Evolutionary conservation across 2,888 invertebrate species (phyloP).

Genomic region (Leptogaster cylindrica): DNA sequence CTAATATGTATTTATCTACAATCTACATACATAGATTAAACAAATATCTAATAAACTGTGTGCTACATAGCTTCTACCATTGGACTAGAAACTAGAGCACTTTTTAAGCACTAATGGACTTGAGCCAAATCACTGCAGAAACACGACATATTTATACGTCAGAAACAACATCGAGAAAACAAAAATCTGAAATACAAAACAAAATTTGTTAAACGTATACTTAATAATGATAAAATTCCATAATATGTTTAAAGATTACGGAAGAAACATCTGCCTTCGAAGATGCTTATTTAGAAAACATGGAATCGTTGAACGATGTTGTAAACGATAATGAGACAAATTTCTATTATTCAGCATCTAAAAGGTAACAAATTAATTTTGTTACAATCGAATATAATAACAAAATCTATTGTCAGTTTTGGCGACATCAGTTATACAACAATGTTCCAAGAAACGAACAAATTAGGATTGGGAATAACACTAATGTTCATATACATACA

Average conservation of each 20-base stretch:
- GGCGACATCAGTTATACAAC: slow-evolving; percentile 75
- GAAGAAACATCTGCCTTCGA: slow-evolving; percentile 69
- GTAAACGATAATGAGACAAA: slow-evolving; percentile 58
- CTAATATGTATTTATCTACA: too few species aligned
- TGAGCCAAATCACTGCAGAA: too few species aligned
- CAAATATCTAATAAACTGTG: too few species aligned
- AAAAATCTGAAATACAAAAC: too few species aligned
- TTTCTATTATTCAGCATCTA: slow-evolving; percentile 67
- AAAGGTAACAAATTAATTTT: slow-evolving; percentile 63
- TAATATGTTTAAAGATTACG: slow-evolving; percentile 62
- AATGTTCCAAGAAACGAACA: slow-evolving; percentile 76
- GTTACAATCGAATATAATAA: too few species aligned
- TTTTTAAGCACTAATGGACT: too few species aligned
- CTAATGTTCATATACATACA: slow-evolving; percentile 79
- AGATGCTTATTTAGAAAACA: slow-evolving; percentile 64
- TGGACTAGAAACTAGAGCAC: too few species aligned
- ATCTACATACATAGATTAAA: too few species aligned
- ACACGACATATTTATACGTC: too few species aligned
- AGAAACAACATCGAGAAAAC: too few species aligned
- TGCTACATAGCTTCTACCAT: too few species aligned
- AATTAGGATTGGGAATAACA: slow-evolving; percentile 70
- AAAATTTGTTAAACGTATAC: background rate
- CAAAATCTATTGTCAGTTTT: slow-evolving; percentile 67
- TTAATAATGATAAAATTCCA: background rate
- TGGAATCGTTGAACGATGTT: slow-evolving; percentile 59